Conservation (phyloP, 2,888 invertebrate species). For the Synanthedon andrenaeformis region DNA sequence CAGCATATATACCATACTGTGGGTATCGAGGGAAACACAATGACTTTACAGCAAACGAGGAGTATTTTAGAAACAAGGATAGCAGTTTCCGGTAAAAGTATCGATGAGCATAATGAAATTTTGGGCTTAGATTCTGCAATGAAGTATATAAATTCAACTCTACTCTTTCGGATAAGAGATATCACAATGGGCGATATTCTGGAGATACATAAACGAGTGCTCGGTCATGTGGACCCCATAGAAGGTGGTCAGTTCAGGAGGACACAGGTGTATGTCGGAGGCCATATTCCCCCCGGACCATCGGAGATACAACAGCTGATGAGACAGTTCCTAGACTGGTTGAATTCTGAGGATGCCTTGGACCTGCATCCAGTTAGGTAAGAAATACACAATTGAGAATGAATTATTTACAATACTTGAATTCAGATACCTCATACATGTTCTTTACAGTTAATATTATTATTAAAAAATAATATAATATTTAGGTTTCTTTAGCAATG, state of each 20-base stretch:
- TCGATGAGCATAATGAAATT: conserved; percentile 97
- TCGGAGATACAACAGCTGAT: conserved; percentile 84
- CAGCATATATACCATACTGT: conserved; percentile 97
- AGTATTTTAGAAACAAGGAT: conserved; percentile 88
- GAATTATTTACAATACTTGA: background rate
- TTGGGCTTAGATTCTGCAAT: conserved; percentile 94
- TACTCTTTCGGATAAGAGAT: conserved; percentile 81
- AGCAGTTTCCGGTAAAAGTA: conserved; percentile 87
- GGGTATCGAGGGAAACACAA: conserved; percentile 97
- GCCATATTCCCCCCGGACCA: conserved; percentile 93
- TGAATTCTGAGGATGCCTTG: conserved; percentile 88
- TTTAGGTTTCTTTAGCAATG: too few species aligned
- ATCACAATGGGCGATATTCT: conserved; percentile 89
- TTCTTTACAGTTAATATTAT: too few species aligned
- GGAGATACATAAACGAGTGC: conserved; percentile 90
- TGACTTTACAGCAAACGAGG: conserved; percentile 92
- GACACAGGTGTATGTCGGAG: conserved; percentile 94
- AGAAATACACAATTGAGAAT: background rate
- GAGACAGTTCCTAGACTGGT: conserved; percentile 91
- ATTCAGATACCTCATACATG: too few species aligned
- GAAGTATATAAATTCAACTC: conserved; percentile 88
- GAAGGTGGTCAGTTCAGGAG: conserved; percentile 90
- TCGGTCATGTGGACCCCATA: conserved; percentile 95
- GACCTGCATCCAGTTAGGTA: conserved; percentile 89
- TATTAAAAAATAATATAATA: background rate